Base-by-base conservation (phyloP, 1,140 invertebrate species). In the Bombus difficillimus region DNA sequence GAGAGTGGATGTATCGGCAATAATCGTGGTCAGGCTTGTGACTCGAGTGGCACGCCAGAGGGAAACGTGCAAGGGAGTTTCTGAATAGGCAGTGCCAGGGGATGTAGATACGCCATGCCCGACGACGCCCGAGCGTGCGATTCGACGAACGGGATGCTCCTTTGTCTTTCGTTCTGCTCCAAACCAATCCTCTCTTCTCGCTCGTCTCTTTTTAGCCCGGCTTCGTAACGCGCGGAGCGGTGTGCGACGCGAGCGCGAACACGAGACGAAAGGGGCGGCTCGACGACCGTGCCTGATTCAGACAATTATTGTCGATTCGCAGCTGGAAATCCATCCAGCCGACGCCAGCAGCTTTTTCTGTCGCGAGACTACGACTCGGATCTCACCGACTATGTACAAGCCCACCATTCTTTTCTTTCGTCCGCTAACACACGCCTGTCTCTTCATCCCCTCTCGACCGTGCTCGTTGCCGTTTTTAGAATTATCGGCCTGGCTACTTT, bases 91-190 rank as follows among this genome's bases (percentile, higher is more conserved):
- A 90, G 76, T 72, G 91, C 80, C 81, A 79, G 81, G 88, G 94
- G 93, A 94, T 94, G 93, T 93, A 95, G 94, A 95, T 95, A 95
- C 91, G 93, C 92, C 94, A 95, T 95, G 94, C 93, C 93, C 90
- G 88, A 86, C 91, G 87, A 83, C 85, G 74, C 88, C 77, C 86
- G 86, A 77, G 72, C 85, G 92, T 92, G 91, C 92, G 93, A 94
- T 94, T 94, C 92, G 93, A 92, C 88, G 90, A 94, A 92, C 92
- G 93, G 92, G 91, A 93, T 93, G 92, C 92, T 93, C 92, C 92
- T 94, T 94, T 95, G 94, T 95, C 94, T 94, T 93, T 89, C 87
- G 86, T 84, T 89, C 89, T 92, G 92, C 88, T 86, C 86, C 90
- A 91, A 91, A 91, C 87, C 90, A 85, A 79, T 75, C 75, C 74